phyloP scores from a whole-genome alignment of 2,797 vertebrate genomes.

The Carcharodon carcharias region DNA sequence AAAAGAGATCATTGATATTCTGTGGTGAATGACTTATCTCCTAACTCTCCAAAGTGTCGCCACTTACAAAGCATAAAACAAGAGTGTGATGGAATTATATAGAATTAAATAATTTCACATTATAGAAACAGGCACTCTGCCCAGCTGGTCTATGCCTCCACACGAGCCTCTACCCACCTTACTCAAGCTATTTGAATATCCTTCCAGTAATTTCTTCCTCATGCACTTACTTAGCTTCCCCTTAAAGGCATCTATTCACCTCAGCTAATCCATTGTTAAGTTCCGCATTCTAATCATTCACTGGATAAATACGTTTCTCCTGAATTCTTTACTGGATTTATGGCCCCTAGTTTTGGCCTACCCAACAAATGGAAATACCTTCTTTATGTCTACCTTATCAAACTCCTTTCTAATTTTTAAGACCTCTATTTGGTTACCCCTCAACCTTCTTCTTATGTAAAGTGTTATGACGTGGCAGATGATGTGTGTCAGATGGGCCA shows the following conservation, averaged over 20 bases:
- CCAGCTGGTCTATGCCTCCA: neutral
- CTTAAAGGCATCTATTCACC: neutral
- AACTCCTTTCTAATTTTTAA: neutral
- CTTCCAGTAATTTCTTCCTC: neutral
- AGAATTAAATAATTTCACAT: neutral
- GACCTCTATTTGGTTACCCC: neutral
- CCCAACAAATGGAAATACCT: neutral
- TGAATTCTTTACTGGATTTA: neutral
- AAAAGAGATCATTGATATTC: neutral
- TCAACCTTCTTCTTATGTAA: neutral
- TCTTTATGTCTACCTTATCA: neutral
- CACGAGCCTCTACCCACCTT: neutral
- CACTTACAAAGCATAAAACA: neutral
- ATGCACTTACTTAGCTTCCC: neutral
- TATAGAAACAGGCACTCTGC: neutral
- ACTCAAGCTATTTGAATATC: neutral
- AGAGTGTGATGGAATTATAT: neutral
- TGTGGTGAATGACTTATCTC: neutral
- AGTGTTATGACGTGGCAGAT: no score
- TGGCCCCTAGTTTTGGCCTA: neutral
- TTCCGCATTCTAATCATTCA: neutral
- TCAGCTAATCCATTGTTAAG: neutral
- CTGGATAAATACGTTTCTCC: neutral
- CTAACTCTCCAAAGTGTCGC: neutral
- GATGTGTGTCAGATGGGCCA: no score